Conservation (phyloP, 2,113 vertebrate genomes). For the Delphinapterus leucas region DNA sequence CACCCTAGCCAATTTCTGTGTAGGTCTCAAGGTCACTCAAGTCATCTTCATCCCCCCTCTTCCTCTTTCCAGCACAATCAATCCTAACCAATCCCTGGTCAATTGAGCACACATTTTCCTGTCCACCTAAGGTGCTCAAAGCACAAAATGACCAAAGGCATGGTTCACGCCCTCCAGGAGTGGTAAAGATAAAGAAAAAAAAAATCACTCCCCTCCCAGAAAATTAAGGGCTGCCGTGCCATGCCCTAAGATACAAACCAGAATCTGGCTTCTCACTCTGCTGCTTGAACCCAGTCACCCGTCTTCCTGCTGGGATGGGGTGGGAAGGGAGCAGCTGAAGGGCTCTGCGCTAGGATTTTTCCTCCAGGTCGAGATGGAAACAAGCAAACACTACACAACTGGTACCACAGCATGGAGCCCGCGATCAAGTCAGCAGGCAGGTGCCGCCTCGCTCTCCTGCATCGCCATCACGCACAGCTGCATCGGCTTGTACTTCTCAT, state of each 20-base stretch:
- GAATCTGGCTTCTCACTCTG: neutral
- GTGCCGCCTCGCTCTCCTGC: neutral
- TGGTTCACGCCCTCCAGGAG: neutral
- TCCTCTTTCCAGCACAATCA: neutral
- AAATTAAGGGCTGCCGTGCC: neutral
- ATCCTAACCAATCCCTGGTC: neutral
- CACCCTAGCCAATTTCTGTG: neutral
- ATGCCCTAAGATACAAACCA: neutral
- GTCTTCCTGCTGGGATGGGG: neutral
- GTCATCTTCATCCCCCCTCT: neutral
- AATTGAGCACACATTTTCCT: neutral
- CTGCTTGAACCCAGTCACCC: neutral
- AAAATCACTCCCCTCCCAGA: neutral
- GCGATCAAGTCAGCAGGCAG: conserved; percentile 37
- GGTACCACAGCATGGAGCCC: conserved; percentile 25
- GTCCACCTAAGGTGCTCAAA: neutral
- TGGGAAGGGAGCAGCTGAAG: neutral
- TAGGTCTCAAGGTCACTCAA: neutral
- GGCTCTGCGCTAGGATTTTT: neutral
- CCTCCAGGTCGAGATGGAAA: neutral
- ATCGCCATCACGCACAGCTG: conserved; percentile 12
- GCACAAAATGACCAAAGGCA: neutral
- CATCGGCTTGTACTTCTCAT: conserved; percentile 39
- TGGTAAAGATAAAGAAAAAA: neutral
- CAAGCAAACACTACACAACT: neutral